These are phyloP conservation scores for Natator depressus DNA, from an alignment of 2,113 vertebrate species.

Conservation along the genomic window DNA sequence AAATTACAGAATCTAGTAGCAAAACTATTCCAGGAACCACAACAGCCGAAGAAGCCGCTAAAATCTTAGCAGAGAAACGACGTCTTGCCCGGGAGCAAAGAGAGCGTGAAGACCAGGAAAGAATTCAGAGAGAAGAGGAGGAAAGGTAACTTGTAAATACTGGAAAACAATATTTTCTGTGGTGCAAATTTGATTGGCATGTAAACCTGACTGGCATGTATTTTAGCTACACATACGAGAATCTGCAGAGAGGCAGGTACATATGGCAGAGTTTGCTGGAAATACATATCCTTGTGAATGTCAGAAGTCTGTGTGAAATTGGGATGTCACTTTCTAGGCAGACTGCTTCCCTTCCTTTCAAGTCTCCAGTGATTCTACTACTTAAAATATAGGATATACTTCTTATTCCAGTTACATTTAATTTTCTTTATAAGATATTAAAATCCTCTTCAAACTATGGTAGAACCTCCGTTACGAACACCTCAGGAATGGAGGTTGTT, in stretches of 20 bases:
- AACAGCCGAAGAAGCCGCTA: slow-evolving; percentile 87
- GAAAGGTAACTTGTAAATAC: slow-evolving; percentile 78
- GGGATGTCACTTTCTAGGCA: not conserved
- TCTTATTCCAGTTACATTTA: not conserved
- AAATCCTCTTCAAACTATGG: not conserved
- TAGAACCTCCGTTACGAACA: too few relatives aligned
- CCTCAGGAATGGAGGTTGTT: too few relatives aligned
- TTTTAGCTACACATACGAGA: not conserved
- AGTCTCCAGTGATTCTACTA: not conserved
- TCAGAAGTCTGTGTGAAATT: not conserved
- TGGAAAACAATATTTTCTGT: not conserved
- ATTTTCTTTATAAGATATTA: not conserved
- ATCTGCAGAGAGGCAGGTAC: not conserved
- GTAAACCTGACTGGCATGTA: not conserved
- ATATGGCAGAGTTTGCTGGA: not conserved
- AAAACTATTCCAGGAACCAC: slow-evolving; percentile 82
- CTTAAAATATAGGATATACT: not conserved
- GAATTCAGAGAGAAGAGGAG: slow-evolving; percentile 84
- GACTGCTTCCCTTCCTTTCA: not conserved
- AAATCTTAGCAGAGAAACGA: slow-evolving; percentile 89
- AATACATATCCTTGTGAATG: not conserved
- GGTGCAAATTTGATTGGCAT: not conserved
- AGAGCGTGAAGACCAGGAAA: slow-evolving; percentile 85
- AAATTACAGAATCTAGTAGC: slow-evolving; percentile 75
- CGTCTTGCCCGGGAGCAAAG: slow-evolving; percentile 88